Base-by-base conservation (phyloP, 2,888 invertebrate genomes). In the Kryphioiulus occultus region DNA sequence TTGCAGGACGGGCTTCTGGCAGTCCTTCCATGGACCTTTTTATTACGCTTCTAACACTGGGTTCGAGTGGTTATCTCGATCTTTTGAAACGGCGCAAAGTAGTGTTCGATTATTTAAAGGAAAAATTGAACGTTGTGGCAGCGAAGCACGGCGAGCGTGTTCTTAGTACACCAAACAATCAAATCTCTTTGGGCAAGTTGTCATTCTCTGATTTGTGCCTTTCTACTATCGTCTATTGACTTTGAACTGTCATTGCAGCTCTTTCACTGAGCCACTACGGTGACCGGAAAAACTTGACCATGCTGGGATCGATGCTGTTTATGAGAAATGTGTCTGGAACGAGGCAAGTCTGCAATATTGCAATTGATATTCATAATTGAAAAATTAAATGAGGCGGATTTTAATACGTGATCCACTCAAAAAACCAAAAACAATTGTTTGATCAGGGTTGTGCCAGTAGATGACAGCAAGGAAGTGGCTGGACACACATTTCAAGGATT, bases 221-320 rank as follows among this genome's bases (percentile, higher is more conserved):
- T 68, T 7, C 10, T 68, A n/a, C n/a, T 68, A 5, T 68, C n/a
- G 26, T 68, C n/a, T 68, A 12, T n/a, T 42, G 85, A 47, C 4
- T 85, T 47, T 85, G 26, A 5, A 22, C 78, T 1, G 26, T 32
- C 47, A 17, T 87, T 85, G 39, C 90, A 91, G 92, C 91, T 10
- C 91, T 92, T 89, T 90, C 91, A 53, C 59, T 89, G 4, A 86
- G 35, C 68, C n/a, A n/a, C 35, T 26, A 39, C 9, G 86, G 88
- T 82, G 87, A 85, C 44, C 35, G 83, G 26, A 82, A 30, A n/a
- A 86, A 86, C 53, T 82, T 47, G n/a, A 85, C 85, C n/a, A 94
- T 95, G 83, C 93, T 96, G 86, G 95, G 96, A 12, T 94, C 95
- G 0, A 95, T 95, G 95, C 92, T 96, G 44, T 95, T 95, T 91